Evolutionary conservation across 2,888 invertebrate species (phyloP), one percentile per base, ranked within the genome.

Genomic region (Temnothorax ravouxi): DNA sequence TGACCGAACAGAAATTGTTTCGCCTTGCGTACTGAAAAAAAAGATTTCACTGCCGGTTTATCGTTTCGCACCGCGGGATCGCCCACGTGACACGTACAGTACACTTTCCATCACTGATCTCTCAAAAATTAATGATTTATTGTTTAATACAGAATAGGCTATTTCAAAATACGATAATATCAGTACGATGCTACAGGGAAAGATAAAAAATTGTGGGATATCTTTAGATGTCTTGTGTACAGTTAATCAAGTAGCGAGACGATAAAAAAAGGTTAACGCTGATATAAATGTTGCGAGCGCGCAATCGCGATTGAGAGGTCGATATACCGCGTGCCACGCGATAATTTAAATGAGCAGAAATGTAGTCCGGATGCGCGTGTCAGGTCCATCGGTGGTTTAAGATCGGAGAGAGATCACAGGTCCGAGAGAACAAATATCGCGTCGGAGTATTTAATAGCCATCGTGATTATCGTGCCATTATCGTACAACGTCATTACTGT

Each of bases 381-480:
- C 64, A 72, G 82, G 80, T 82, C 82, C 67, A 74, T 64, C 79
- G 44, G 34, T 56, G 75, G 44, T 83, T 6, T 50, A 56, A 81
- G 89, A 89, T 87, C 88, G 67, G 29, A 86, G 85, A 84, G 84
- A 84, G 81, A 91, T 88, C 86, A 29, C 52, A 82, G 83, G 69
- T 72, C 47, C 69, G 82, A 77, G 82, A 77, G 88, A 90, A 90
- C 86, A 90, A 89, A 90, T 90, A 86, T 89, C 85, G 87, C 86
- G 84, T 86, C 84, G 86, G 86, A 72, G 89, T 89, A 90, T 90
- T 34, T 90, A 90, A 90, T 90, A 86, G 88, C 85, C 80, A 79
- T 75, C 80, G 86, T 88, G 90, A 90, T 90, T 90, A 90, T 84
- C 89, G 84, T 90, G 84, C 86, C 88, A 90, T 90, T 90, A 90